Base-by-base conservation (phyloP, 2,113 vertebrate species). In the Ramphastos sulfuratus region DNA sequence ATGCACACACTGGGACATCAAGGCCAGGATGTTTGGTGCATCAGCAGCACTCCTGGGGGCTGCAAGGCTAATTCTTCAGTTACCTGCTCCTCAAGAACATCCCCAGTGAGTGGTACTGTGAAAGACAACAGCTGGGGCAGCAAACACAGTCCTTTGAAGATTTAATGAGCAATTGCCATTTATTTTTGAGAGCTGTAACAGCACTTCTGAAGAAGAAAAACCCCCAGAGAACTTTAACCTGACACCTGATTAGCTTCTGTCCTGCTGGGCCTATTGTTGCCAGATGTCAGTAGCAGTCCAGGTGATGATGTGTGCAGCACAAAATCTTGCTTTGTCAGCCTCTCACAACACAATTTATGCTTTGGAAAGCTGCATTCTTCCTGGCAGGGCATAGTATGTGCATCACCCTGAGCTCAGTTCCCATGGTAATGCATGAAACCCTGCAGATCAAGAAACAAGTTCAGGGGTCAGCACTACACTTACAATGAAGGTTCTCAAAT, bases 101-200 rank as follows among this genome's bases (percentile, higher is more conserved):
- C 28, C 5, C 33, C 25, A 60, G 27, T 82, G 56, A 70, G 82
- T 37, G 18, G 6, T 48, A 66, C 46, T 31, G 56, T 66, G 58
- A 66, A 94, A 89, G 54, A 63, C 69, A 89, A 89, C 92, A 70
- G 20, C 28, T 85, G 31, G 56, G 28, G 60, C 82, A 94, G 44
- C 44, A 69, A 69, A 67, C 42, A 64, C 5, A 70, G 12, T 42
- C 16, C 31, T 92, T 78, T 87, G 35, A 87, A 75, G 39, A 56
- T 76, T 75, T 91, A 93, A 89, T 83, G 54, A 95, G 39, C 56
- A 89, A 82, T 82, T 89, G 82, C 30, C n/a, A 31, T 44, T 76
- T 89, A 56, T 15, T 65, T 91, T 91, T 88, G 42, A 60, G 21
- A 8, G 12, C 10, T 48, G 77, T 27, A 76, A 46, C 9, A 82